Evolutionary conservation across 1,140 invertebrate species (phyloP).

Genomic region (Chrysomallon squamiferum): DNA sequence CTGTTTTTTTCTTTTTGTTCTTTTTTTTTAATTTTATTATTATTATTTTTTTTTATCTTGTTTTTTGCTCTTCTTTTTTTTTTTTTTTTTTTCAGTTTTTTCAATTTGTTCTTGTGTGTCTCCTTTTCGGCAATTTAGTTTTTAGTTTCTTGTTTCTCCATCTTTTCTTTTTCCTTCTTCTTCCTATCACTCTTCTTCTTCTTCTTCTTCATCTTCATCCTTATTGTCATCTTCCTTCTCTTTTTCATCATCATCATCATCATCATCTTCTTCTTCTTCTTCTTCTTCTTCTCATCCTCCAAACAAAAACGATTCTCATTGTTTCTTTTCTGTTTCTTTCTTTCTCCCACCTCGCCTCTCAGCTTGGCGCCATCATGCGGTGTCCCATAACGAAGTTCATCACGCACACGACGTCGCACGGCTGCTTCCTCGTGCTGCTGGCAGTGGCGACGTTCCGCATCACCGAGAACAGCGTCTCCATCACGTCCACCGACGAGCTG

Average conservation of each 20-base stretch:
- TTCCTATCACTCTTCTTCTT: not conserved
- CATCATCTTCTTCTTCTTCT: too few relatives aligned
- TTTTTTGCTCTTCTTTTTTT: too few relatives aligned
- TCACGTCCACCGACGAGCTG: conserved; percentile 47
- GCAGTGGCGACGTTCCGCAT: conserved; percentile 62
- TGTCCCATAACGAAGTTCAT: conserved; percentile 99
- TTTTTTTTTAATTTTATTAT: too few relatives aligned
- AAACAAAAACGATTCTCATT: too few relatives aligned
- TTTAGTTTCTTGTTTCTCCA: too few relatives aligned
- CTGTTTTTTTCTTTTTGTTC: too few relatives aligned
- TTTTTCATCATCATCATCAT: too few relatives aligned
- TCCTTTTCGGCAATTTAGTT: not conserved
- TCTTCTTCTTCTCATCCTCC: too few relatives aligned
- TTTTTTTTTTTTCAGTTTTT: too few relatives aligned
- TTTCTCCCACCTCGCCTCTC: conserved; percentile 2
- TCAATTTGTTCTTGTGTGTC: not conserved
- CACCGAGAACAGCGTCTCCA: conserved; percentile 51
- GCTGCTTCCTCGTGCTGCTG: conserved; percentile 61
- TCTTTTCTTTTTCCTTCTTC: not conserved
- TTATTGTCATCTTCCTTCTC: not conserved
- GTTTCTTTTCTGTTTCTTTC: too few relatives aligned
- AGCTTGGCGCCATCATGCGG: conserved; percentile 87
- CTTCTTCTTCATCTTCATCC: not conserved
- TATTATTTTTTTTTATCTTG: too few relatives aligned
- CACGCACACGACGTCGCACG: conserved; percentile 74